Percentiles rank a stretch among this genome's conserved stretches.
Conservation (phyloP, 2,888 invertebrate genomes). For the Ischnura elegans region DNA sequence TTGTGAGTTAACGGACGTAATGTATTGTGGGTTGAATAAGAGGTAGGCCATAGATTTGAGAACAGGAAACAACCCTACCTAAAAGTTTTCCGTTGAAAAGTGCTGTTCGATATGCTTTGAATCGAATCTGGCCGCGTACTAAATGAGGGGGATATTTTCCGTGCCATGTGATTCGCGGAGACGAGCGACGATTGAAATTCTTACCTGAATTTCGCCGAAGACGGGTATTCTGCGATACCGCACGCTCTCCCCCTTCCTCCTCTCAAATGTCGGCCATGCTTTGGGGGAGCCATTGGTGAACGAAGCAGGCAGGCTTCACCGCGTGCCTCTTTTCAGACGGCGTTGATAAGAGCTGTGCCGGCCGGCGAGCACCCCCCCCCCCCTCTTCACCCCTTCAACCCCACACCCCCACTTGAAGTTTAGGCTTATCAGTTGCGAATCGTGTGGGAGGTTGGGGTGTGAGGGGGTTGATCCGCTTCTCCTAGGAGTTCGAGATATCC, state of each 20-base stretch:
- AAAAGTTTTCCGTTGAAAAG: no score
- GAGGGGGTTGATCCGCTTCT: background rate
- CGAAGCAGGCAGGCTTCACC: background rate
- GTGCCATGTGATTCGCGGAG: background rate
- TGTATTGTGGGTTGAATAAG: no score
- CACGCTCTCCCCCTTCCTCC: background rate
- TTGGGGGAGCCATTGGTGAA: background rate
- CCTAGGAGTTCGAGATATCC: background rate
- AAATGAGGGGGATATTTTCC: no score
- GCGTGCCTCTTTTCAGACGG: constrained; percentile 24
- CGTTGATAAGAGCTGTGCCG: constrained; percentile 13
- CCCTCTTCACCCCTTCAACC: background rate
- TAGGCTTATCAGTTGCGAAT: constrained; percentile 27
- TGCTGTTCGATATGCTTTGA: no score
- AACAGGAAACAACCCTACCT: no score
- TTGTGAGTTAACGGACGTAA: no score
- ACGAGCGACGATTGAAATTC: background rate
- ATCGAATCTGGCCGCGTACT: no score
- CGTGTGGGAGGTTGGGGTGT: background rate
- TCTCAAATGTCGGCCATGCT: background rate
- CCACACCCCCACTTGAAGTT: background rate
- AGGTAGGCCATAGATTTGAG: no score
- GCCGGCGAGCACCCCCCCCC: background rate
- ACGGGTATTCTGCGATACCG: background rate
- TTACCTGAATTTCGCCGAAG: background rate